Conservation (phyloP, 2,888 invertebrate genomes). For the Bimastos eiseni region DNA sequence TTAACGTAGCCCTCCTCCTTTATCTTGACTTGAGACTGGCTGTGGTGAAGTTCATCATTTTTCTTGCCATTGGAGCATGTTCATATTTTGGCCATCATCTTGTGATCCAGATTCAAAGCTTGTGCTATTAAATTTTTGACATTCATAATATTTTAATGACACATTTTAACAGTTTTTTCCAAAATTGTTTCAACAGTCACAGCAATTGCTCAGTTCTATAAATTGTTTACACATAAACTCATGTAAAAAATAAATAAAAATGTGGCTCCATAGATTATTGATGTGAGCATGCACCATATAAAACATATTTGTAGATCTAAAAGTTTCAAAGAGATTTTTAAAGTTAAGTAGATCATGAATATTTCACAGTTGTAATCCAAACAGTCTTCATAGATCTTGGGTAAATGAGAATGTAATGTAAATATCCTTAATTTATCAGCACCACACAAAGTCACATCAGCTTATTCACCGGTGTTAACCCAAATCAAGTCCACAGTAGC, state of each 20-base stretch:
- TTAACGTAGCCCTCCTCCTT: too few relatives aligned
- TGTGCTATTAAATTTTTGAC: background rate
- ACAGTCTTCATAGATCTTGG: slow-evolving; percentile 2
- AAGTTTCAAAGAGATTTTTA: background rate
- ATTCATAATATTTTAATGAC: background rate
- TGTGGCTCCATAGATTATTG: background rate
- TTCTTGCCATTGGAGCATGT: background rate
- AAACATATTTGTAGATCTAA: background rate
- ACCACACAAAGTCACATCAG: too few relatives aligned
- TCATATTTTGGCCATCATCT: background rate
- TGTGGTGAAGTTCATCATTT: too few relatives aligned
- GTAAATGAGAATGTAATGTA: background rate
- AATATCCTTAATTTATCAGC: too few relatives aligned
- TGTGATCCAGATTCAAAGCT: background rate
- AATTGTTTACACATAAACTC: background rate
- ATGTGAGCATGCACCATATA: background rate
- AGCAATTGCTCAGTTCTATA: background rate
- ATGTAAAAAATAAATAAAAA: background rate
- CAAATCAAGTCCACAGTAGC: too few relatives aligned
- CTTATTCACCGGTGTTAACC: too few relatives aligned
- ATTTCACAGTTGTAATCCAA: background rate
- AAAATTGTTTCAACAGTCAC: background rate
- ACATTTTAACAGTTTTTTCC: background rate
- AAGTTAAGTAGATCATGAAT: background rate
- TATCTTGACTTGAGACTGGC: too few relatives aligned